Conservation (phyloP, 2,797 vertebrate genomes). For the Ptychadena robeensis region DNA sequence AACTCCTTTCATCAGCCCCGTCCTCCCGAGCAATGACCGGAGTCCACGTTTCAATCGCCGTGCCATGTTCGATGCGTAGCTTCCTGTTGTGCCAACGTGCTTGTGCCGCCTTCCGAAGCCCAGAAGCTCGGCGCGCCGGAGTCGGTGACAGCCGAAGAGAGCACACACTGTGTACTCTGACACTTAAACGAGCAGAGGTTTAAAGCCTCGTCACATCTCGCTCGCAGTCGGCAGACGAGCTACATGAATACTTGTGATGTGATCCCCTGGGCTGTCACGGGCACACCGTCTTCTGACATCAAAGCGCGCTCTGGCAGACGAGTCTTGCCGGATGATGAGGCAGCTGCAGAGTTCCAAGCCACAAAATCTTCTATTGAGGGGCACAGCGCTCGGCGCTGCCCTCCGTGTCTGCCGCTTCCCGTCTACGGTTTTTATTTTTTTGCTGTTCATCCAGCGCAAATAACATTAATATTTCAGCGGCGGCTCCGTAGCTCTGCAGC, state of each 20-base stretch:
- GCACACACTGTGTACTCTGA: background rate
- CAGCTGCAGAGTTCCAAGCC: conserved; percentile 13
- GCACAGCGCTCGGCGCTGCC: conserved; percentile 1
- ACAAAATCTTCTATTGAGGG: conserved; percentile 32
- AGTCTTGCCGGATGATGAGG: conserved; percentile 3
- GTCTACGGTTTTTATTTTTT: background rate
- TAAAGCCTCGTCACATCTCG: conserved; percentile 38
- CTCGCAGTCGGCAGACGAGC: conserved; percentile 13
- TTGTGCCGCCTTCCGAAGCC: too few relatives aligned
- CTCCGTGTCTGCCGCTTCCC: background rate
- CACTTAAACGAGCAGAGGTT: conserved; percentile 25
- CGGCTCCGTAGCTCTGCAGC: background rate
- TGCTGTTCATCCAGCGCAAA: background rate
- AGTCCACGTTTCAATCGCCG: too few relatives aligned
- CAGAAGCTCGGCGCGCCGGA: background rate
- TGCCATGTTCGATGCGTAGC: background rate
- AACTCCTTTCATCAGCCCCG: too few relatives aligned
- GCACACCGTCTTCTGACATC: conserved; percentile 33
- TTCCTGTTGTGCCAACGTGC: too few relatives aligned
- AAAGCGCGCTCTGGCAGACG: conserved; percentile 34
- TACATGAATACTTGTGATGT: conserved; percentile 49
- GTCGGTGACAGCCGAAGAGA: background rate
- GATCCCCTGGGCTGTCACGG: conserved; percentile 35
- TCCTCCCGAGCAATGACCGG: too few relatives aligned
- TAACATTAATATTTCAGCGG: conserved; percentile 38